These are phyloP conservation scores for Acanthurus lineatus DNA, from an alignment of 2,797 vertebrate genomes.

Conservation along the genomic window DNA sequence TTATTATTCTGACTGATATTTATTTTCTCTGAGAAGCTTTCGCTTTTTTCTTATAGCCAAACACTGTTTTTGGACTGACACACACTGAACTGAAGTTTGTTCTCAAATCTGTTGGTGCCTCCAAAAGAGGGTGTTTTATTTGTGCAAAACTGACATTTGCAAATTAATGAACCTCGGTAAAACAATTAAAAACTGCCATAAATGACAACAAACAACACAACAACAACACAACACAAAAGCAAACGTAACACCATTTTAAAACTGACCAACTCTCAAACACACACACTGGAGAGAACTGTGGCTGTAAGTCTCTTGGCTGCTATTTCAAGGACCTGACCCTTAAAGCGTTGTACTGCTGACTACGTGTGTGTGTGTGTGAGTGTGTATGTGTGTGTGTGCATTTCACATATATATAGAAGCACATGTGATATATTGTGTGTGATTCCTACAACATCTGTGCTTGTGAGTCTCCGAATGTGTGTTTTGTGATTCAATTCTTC, in stretches of 20 bases:
- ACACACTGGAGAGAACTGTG: neutral
- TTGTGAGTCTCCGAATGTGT: slow-evolving; percentile 50
- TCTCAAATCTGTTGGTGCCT: neutral
- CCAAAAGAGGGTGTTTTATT: neutral
- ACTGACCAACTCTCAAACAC: neutral
- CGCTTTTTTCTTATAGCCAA: neutral
- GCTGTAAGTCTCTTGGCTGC: slow-evolving; percentile 12
- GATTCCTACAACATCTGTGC: slow-evolving; percentile 35
- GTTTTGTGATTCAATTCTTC: slow-evolving; percentile 66
- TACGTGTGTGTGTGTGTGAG: slow-evolving; percentile 14
- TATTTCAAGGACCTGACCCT: slow-evolving; percentile 26
- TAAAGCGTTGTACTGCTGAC: slow-evolving; percentile 27
- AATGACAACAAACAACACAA: neutral
- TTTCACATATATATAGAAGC: slow-evolving; percentile 35
- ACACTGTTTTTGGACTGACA: neutral
- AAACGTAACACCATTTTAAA: neutral
- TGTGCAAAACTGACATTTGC: neutral
- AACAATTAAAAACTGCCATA: neutral
- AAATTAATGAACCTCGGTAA: neutral
- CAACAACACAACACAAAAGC: too few species aligned
- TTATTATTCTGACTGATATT: neutral
- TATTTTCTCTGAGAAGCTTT: neutral
- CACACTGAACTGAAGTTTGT: neutral
- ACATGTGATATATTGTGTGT: slow-evolving; percentile 48
- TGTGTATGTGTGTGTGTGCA: slow-evolving; percentile 21